Base-by-base conservation (phyloP, 2,888 invertebrate species). In the Lithodes maja region DNA sequence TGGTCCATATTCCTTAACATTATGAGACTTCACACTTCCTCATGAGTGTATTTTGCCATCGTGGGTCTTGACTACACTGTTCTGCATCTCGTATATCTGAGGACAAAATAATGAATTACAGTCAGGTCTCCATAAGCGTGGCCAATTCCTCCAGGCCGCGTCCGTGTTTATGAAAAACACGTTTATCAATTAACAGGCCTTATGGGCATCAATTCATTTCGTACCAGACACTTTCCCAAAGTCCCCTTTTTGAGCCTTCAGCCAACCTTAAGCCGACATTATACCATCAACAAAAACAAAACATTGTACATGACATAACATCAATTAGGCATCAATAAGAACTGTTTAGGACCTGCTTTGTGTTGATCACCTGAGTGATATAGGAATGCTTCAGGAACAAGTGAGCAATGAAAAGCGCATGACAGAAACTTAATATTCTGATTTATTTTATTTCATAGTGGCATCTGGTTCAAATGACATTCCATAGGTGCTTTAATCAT, bases 1-100 rank as follows among this genome's bases (percentile, higher is more conserved):
- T n/a, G n/a, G n/a, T n/a, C n/a, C n/a, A n/a, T n/a, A n/a, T n/a
- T n/a, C n/a, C n/a, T n/a, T n/a, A 33, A 33, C 33, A 33, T 33
- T 33, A 33, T 33, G 33, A 33, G 33, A 33, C 33, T 33, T 33
- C 33, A 33, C 33, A 33, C 33, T 33, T 33, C 33, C 33, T 87
- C 87, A 83, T 2, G 71, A 53, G n/a, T 12, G 53, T 69, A 75
- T 82, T 69, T 87, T 83, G 55, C 12, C 49, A 68, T 87, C 87
- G n/a, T 87, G 83, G 53, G 87, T 83, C 61, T 78, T 87, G 12
- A 87, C 87, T 9, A 53, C 17, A 71, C 87, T 79, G 71, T 87
- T 88, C 68, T 88, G 88, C 88, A 88, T 84, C 80, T 88, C 88
- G 54, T 75, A 88, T 74, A 88, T 88, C 88, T 88, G 88, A 17